Base-by-base conservation (phyloP, 2,113 vertebrate species). In the Notarius lentiginosus region DNA sequence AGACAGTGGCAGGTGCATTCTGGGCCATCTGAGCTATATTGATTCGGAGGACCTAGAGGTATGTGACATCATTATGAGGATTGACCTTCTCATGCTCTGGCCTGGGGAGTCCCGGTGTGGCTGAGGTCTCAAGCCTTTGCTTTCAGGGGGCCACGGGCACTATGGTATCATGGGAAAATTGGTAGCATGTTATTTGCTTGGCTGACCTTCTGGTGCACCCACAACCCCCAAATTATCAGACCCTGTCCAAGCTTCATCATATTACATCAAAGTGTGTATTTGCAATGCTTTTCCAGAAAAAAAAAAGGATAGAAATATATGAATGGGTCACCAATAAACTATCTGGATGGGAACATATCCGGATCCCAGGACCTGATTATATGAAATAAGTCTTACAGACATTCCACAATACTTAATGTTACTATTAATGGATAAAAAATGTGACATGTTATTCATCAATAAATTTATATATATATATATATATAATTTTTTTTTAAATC, bases 61-160 rank as follows among this genome's bases (percentile, higher is more conserved):
- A 94, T 95, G 92, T 95, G 94, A 94, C 93, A 94, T 95, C 93
- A 95, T 95, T 92, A 95, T 94, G 94, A 95, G 92, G 89, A 91
- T 83, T 94, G 92, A 95, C 94, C 94, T 95, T 92, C 93, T 93
- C 92, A 93, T 94, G 93, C 92, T 92, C 92, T 94, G 92, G 94
- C 95, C 94, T 90, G 92, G 90, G 92, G 90, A 94, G 95, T 93
- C 91, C 87, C 83, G 83, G 86, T 89, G n/a, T 83, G 89, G 84
- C 77, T 90, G 66, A 88, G 84, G 61, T 63, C 85, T 86, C 75
- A 85, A 30, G 41, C 61, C 63, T 49, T 80, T 60, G 49, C 27
- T n/a, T 81, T 70, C 84, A 73, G 55, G 77, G 89, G 77, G 89
- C 89, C 84, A 84, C 84, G 72, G 91, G 87, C 79, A 81, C 88